A percentile compares a stretch with the other conserved stretches of the same genome.
Conservation (phyloP, 2,113 vertebrate species). For the Hystrix cristata region DNA sequence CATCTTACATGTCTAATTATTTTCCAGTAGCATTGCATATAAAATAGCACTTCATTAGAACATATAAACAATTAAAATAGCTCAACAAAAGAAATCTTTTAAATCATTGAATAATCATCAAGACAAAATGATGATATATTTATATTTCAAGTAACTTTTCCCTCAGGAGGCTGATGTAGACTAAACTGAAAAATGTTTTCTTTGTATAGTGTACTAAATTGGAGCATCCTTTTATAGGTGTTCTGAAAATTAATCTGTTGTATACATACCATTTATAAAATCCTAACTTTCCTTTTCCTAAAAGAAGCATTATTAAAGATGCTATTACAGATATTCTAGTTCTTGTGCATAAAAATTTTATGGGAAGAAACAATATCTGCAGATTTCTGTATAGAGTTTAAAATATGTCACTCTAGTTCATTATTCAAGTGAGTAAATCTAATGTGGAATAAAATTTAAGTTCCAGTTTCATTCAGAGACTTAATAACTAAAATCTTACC, state of each 20-base stretch:
- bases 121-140: not conserved
- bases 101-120: not conserved
- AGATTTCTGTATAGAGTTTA: not conserved
- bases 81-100: not conserved
- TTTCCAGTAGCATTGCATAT: conserved; percentile 16
- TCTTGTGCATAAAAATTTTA: not conserved
- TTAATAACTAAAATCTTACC: not conserved
- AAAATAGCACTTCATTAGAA: not conserved
- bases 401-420: not conserved
- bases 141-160: conserved; percentile 1
- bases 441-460: not conserved
- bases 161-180: not conserved
- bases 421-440: not conserved
- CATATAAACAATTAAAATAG: not conserved
- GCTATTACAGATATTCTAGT: not conserved
- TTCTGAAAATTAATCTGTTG: not conserved
- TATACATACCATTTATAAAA: not conserved
- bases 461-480: not conserved
- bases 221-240: not conserved
- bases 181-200: not conserved
- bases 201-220: not conserved
- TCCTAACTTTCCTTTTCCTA: not conserved
- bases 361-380: not conserved
- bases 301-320: not conserved
- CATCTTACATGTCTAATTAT: not conserved